Conservation (phyloP, 2,888 invertebrate species). For the Phaedon cochleariae region DNA sequence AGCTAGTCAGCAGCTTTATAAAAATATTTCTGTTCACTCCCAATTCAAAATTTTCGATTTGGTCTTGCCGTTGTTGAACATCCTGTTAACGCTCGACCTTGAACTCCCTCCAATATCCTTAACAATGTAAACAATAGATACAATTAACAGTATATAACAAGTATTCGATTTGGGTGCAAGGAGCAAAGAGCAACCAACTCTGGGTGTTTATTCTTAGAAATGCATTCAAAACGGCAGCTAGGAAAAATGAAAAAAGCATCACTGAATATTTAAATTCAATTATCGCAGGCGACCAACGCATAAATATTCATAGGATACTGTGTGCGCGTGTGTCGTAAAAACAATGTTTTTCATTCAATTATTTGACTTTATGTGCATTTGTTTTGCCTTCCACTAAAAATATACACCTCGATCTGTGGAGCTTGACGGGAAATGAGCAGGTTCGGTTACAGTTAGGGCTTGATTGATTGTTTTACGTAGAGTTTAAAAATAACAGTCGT, state of each 20-base stretch:
- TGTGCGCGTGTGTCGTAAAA: neutral
- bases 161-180: neutral
- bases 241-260: neutral
- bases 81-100: no score
- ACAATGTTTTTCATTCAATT: constrained; percentile 17
- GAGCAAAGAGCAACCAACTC: neutral
- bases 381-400: neutral
- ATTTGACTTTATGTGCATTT: constrained; percentile 14
- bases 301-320: constrained; percentile 14
- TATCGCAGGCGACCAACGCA: neutral
- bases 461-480: neutral
- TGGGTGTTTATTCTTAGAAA: neutral
- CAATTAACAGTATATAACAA: neutral
- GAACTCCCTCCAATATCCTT: neutral
- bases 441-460: neutral
- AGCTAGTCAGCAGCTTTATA: no score
- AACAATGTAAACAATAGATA: neutral
- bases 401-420: neutral
- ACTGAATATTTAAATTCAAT: constrained; percentile 18
- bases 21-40: no score
- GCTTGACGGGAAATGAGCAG: neutral
- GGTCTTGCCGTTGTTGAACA: no score
- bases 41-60: no score
- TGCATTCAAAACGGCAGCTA: neutral
- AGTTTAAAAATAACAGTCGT: neutral